Percentiles rank a stretch among this genome's conserved stretches.
phyloP scores from a whole-genome alignment of 2,113 vertebrate species.

The Sakesphorus luctuosus region DNA sequence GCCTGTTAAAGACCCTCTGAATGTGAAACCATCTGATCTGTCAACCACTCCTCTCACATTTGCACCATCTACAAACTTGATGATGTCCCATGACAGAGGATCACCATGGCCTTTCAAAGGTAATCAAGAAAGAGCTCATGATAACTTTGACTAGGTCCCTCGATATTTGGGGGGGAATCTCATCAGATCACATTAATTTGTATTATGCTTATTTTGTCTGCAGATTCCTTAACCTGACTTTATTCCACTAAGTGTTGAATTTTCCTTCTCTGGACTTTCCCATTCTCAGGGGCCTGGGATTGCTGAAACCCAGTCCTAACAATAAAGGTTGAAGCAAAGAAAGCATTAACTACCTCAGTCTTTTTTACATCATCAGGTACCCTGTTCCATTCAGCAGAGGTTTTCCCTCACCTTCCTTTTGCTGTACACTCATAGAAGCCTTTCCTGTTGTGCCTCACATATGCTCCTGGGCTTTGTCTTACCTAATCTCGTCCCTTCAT shows the following conservation, averaged over 20 bases:
- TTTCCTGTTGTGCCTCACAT: neutral
- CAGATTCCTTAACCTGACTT: neutral
- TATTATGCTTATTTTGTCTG: neutral
- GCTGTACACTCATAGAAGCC: neutral
- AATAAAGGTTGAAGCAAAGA: neutral
- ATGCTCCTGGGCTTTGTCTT: neutral
- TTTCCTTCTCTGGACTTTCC: neutral
- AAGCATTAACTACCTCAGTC: neutral
- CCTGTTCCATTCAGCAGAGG: neutral
- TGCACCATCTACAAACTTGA: neutral
- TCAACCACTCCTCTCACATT: neutral
- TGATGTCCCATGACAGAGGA: neutral
- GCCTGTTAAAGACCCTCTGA: neutral
- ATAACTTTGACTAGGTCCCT: neutral
- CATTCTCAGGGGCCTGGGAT: neutral
- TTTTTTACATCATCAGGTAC: neutral
- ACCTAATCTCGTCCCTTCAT: neutral
- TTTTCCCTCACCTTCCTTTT: neutral
- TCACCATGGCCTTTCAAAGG: neutral
- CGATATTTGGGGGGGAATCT: neutral
- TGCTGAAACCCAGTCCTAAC: neutral
- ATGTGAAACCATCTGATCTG: neutral
- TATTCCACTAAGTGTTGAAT: neutral
- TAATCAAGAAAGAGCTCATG: neutral
- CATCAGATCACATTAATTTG: neutral